Evolutionary conservation across 2,797 vertebrate genomes (phyloP).

Genomic region (Tenualosa ilisha): DNA sequence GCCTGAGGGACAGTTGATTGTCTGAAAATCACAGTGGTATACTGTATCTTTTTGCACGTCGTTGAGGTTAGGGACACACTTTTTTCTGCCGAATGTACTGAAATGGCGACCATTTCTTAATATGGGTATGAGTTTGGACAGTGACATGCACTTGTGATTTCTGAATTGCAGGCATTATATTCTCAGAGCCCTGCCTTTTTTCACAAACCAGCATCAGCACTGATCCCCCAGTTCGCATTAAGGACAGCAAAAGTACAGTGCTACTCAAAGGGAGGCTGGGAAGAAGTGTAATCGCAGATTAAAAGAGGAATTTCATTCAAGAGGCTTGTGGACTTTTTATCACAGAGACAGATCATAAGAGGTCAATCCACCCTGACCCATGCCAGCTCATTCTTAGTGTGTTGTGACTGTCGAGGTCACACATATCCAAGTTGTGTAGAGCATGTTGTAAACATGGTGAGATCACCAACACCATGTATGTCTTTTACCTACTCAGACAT

Average conservation of each 20-base stretch:
- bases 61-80: not conserved
- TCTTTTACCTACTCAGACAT: no score
- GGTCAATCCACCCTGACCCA: constrained; percentile 9
- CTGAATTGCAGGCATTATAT: not conserved
- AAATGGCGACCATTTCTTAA: not conserved
- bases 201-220: not conserved
- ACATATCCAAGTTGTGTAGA: not conserved
- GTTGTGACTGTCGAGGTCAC: not conserved
- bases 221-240: not conserved
- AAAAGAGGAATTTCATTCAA: constrained; percentile 20
- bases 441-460: not conserved
- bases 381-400: not conserved
- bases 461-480: no score
- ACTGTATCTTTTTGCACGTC: not conserved
- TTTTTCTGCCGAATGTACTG: not conserved
- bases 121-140: not conserved
- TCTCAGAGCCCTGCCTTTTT: not conserved
- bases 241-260: not conserved
- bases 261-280: not conserved
- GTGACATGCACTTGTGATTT: not conserved
- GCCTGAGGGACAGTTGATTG: not conserved
- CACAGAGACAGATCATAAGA: not conserved
- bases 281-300: not conserved
- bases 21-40: not conserved
- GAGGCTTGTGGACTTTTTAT: not conserved